phyloP scores from a whole-genome alignment of 2,113 vertebrate species.

The Megaleporinus macrocephalus region DNA sequence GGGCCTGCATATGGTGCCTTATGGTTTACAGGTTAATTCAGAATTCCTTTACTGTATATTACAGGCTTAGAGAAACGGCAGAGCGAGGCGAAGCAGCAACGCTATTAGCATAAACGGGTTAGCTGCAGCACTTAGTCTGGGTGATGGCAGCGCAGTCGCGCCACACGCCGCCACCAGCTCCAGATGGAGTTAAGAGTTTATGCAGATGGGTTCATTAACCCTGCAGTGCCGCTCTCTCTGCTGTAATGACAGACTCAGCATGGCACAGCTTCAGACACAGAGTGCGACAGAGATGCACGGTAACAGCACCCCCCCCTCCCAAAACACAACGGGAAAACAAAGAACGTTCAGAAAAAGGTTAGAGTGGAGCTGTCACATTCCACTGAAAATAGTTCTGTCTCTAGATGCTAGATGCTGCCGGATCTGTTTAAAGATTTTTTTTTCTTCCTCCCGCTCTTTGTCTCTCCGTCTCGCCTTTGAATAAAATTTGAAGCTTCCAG shows the following conservation, averaged over 20 bases:
- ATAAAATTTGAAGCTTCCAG: background rate
- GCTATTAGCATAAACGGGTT: slow-evolving; percentile 33
- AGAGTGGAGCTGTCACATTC: background rate
- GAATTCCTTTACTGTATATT: background rate
- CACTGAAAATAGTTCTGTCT: background rate
- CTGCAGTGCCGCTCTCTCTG: slow-evolving; percentile 73
- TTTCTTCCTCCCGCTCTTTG: background rate
- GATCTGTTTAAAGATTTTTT: background rate
- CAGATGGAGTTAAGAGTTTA: slow-evolving; percentile 78
- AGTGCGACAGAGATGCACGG: slow-evolving; percentile 50
- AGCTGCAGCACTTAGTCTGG: background rate
- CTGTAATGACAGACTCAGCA: slow-evolving; percentile 61
- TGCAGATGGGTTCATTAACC: slow-evolving; percentile 80
- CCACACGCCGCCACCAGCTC: slow-evolving; percentile 49
- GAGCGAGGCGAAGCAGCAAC: background rate
- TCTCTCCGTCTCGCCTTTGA: background rate
- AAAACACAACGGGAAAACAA: slow-evolving; percentile 20
- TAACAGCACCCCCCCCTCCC: background rate
- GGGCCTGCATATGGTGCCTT: background rate
- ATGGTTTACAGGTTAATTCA: background rate
- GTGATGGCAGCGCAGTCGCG: slow-evolving; percentile 2
- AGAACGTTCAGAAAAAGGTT: background rate
- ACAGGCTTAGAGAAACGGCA: slow-evolving; percentile 3
- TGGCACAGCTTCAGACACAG: slow-evolving; percentile 49
- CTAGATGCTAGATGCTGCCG: background rate